Percentiles rank a stretch among this genome's conserved stretches.
These are phyloP conservation scores for Apantesis nais DNA, from an alignment of 2,888 invertebrate genomes.

Conservation along the genomic window DNA sequence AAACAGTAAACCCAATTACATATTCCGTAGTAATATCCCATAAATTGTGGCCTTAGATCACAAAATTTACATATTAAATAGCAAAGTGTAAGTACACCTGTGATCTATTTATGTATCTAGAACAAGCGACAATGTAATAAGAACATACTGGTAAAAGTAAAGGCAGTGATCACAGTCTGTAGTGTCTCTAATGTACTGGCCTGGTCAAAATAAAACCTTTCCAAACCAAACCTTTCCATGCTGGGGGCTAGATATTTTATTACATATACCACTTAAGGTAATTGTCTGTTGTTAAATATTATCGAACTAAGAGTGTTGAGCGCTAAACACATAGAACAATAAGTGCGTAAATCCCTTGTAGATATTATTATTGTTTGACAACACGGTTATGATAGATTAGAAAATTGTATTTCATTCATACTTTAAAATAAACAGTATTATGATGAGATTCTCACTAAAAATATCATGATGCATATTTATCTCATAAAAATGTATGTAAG, in stretches of 20 bases:
- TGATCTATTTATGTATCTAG: conserved; percentile 18
- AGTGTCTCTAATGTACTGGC: background rate
- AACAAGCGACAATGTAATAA: conserved; percentile 13
- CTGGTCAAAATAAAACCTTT: background rate
- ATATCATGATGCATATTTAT: background rate
- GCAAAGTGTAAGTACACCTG: background rate
- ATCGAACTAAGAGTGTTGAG: too few species aligned
- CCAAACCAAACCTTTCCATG: too few species aligned
- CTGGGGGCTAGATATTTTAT: too few species aligned
- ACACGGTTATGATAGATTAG: too few species aligned
- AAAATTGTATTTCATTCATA: too few species aligned
- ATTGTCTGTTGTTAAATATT: too few species aligned
- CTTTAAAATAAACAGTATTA: background rate
- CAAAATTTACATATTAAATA: conserved; percentile 33
- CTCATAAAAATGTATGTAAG: too few species aligned
- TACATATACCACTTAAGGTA: too few species aligned
- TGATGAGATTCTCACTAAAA: background rate
- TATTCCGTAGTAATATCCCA: conserved; percentile 23
- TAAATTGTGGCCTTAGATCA: conserved; percentile 30
- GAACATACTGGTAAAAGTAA: background rate
- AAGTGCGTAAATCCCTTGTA: too few species aligned
- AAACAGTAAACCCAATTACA: conserved; percentile 45
- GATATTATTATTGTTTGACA: too few species aligned
- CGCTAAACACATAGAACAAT: too few species aligned
- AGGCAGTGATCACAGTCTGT: background rate